Evolutionary conservation across 2,888 invertebrate genomes (phyloP).

Genomic region (Drosophila emarginata): DNA sequence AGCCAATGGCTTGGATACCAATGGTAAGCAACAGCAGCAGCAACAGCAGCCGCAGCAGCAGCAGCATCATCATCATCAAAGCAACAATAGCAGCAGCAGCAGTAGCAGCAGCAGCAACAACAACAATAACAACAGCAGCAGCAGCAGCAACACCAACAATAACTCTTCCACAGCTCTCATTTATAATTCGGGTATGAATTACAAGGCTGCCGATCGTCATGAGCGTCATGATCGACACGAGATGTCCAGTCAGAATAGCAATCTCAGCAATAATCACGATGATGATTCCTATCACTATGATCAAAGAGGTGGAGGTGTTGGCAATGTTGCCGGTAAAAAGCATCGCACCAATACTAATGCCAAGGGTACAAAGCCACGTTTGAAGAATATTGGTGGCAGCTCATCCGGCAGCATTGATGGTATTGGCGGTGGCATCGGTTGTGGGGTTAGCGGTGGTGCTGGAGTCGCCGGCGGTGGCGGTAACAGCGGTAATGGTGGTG

Average conservation of each 20-base stretch:
- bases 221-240: conserved; percentile 70
- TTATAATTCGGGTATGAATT: conserved; percentile 80
- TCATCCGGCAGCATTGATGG: conserved; percentile 83
- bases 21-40: conserved; percentile 47
- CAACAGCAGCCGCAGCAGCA: conserved; percentile 43
- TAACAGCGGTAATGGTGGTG: not conserved
- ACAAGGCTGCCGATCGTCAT: conserved; percentile 67
- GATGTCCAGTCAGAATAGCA: conserved; percentile 74
- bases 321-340: conserved; percentile 71
- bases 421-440: conserved; percentile 54
- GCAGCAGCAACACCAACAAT: conserved; percentile 45
- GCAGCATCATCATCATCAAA: conserved; percentile 43
- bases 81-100: conserved; percentile 40
- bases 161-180: conserved; percentile 50
- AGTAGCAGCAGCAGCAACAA: conserved; percentile 41
- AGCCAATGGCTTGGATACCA: conserved; percentile 63
- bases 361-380: conserved; percentile 81
- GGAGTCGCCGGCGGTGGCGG: conserved; percentile 12
- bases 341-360: conserved; percentile 82
- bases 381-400: conserved; percentile 82
- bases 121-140: conserved; percentile 42
- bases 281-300: conserved; percentile 79
- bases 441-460: conserved; percentile 2
- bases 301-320: conserved; percentile 35
- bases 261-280: conserved; percentile 78